A percentile compares a stretch with the other conserved stretches of the same genome.
phyloP scores from a whole-genome alignment of 2,888 invertebrate genomes.

The Lamellibrachia columna region DNA sequence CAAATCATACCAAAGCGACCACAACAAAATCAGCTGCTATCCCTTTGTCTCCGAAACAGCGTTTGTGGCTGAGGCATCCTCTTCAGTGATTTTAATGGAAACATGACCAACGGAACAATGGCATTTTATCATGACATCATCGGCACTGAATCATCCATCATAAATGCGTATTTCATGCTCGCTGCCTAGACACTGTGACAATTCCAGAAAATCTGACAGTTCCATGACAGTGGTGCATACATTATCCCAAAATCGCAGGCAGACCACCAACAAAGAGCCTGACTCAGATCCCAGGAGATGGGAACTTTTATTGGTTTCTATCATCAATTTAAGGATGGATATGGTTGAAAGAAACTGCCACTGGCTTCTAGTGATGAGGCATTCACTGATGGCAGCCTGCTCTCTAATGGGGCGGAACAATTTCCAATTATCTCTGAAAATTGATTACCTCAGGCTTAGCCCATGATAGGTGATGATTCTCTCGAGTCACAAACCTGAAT shows the following conservation, averaged over 20 bases:
- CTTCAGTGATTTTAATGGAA: not conserved
- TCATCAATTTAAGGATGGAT: not conserved
- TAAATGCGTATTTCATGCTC: slow-evolving; percentile 11
- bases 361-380: not conserved
- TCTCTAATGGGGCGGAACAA: not conserved
- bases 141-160: not conserved
- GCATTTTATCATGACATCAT: slow-evolving; percentile 9
- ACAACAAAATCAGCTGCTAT: not conserved
- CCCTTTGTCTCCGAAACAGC: not conserved
- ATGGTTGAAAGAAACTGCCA: not conserved
- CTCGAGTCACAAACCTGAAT: not conserved
- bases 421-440: not conserved
- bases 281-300: not conserved
- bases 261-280: not conserved
- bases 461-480: not conserved
- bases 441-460: not conserved
- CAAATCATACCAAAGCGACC: not conserved
- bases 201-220: not conserved
- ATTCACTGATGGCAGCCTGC: not conserved
- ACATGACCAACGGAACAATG: not conserved
- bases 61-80: not conserved
- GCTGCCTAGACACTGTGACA: not conserved
- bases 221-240: not conserved
- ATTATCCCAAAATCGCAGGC: not conserved
- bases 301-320: not conserved